A percentile compares a stretch with the other conserved stretches of the same genome.
These are phyloP conservation scores for Seriola dumerili DNA, from an alignment of 2,113 vertebrate genomes.

Conservation along the genomic window DNA sequence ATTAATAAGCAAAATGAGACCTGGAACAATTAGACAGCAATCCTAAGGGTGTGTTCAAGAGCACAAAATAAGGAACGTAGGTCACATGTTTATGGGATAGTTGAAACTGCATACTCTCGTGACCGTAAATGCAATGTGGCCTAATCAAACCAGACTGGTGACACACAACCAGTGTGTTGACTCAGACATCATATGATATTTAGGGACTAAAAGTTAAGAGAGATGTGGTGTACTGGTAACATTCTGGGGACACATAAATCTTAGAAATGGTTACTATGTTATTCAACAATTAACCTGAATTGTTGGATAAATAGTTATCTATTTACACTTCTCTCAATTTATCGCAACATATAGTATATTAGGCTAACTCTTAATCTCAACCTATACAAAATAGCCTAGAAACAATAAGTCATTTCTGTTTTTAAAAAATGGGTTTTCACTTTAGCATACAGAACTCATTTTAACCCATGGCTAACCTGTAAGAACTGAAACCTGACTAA, in stretches of 20 bases:
- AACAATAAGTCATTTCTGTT: neutral
- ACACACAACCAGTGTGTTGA: conserved; percentile 44
- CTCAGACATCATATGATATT: conserved; percentile 37
- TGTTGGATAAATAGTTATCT: neutral
- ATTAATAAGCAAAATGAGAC: neutral
- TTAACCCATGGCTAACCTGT: neutral
- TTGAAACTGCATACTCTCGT: neutral
- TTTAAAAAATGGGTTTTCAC: neutral
- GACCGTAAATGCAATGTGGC: neutral
- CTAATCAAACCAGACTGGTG: conserved; percentile 2
- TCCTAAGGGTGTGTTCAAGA: neutral
- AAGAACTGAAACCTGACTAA: neutral
- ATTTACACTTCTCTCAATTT: no score
- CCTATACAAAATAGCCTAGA: neutral
- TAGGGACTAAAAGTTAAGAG: conserved; percentile 3
- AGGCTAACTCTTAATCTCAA: neutral
- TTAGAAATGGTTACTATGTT: neutral
- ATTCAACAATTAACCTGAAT: neutral
- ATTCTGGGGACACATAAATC: neutral
- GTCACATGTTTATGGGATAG: neutral
- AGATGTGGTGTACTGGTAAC: neutral
- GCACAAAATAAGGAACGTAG: neutral
- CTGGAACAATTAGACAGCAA: neutral
- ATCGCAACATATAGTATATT: neutral
- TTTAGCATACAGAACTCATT: neutral